Base-by-base conservation (phyloP, 2,888 invertebrate genomes). In the Rhingia rostrata region DNA sequence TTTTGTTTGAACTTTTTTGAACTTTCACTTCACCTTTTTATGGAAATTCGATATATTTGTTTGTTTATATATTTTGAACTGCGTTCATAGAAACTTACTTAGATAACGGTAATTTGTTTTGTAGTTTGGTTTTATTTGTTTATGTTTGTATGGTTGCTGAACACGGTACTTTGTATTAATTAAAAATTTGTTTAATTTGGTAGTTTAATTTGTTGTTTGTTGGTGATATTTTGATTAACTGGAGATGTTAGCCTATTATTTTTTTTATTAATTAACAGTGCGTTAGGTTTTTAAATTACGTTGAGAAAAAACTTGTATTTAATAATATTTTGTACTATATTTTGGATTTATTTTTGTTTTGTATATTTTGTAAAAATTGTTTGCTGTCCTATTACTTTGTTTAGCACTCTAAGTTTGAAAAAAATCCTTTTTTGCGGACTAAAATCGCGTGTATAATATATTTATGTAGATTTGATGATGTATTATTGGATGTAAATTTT, bases 131-230 rank as follows among this genome's bases (percentile, higher is more conserved):
- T 82, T 51, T 45, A 39, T 64, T 53, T 64, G 30, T 74, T 78
- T 73, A 79, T 79, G 75, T 74, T 86, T 86, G 61, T 73, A 86
- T 87, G 81, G 85, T 86, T 86, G 86, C 86, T 86, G 82, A 75
- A 83, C 85, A 83, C 85, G 86, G 80, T 87, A 75, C 79, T 80
- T 86, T 84, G 72, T 87, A 86, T 64, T 86, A 69, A 82, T 86
- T 85, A 84, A 83, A 83, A 54, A 82, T 75, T 73, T 86, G 58
- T 86, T 80, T 70, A 79, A 78, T 86, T 87, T 86, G 86, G 82
- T 83, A 80, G 70, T 86, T 86, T 43, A n/a, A 61, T 70, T 73
- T 61, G 14, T 49, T 14, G 49, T 45, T 74, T 69, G n/a, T 74
- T 78, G 70, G 75, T 77, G 86, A 81, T 86, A 86, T 85, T 77